Base-by-base conservation (phyloP, 2,113 vertebrate genomes). In the Benitochromis conjunctus region DNA sequence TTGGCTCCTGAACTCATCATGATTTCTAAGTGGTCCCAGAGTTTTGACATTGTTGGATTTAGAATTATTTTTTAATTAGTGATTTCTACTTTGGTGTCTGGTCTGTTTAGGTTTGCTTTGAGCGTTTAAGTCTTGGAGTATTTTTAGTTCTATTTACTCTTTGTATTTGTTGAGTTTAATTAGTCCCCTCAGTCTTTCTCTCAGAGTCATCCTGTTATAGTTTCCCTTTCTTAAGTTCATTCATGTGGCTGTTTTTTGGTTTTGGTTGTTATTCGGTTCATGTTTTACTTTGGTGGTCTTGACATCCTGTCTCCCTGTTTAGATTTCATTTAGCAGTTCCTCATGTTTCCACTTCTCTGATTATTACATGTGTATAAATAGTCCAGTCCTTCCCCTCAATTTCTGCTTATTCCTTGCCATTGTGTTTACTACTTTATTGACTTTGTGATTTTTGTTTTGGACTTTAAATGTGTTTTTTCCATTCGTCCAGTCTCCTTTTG, bases 1-100 rank as follows among this genome's bases (percentile, higher is more conserved):
- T 69, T 69, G 43, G n/a, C 12, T 16, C 36, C 36, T 26, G 64
- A 46, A 43, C 38, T 69, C 2, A 4, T 24, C 0, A 0, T 69
- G 38, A 43, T 26, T 7, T 43, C 5, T 69, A 16, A 16, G 13
- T 3, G 21, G 0, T 69, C 7, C 2, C 38, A 69, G 64, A 12
- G 3, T 69, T 69, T 69, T 69, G 1, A 26, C 9, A 24, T 16
- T 69, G 64, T 69, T 69, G 3, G 13, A 69, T 24, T 69, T 43
- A 0, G 13, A 38, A 16, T 69, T 26, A 0, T 21, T 2, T 13
- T 11, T 43, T 24, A 5, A 66, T 66, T 9, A 0, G n/a, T 69
- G n/a, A 43, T 69, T 69, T 69, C 64, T 6, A 24, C 36, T 24
- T 43, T 1, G 5, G 2, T 69, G n/a, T 69, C 0, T 24, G 64